A percentile compares a stretch with the other conserved stretches of the same genome.
Evolutionary conservation across 1,140 invertebrate genomes (phyloP).

Genomic region (Zophobas morio): DNA sequence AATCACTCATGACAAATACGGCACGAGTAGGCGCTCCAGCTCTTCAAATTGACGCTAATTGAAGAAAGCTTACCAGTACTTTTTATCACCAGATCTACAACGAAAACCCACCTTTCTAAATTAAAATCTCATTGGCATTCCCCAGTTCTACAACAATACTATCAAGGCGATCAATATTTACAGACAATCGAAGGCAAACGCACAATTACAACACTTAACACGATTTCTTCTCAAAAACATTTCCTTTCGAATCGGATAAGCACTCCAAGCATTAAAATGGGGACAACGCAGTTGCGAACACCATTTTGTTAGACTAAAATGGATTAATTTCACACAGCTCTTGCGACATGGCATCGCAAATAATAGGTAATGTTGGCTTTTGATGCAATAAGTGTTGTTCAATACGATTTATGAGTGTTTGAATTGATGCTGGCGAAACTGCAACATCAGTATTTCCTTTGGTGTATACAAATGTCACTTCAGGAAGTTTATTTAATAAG

Average conservation of each 20-base stretch:
- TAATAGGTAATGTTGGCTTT: constrained; percentile 1
- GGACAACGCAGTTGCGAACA: constrained; percentile 16
- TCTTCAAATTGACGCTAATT: constrained; percentile 19
- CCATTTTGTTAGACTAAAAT: constrained; percentile 5
- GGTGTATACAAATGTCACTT: too few species aligned
- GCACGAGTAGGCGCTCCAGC: not conserved
- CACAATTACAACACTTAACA: constrained; percentile 33
- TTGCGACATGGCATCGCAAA: constrained; percentile 24
- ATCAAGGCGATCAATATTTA: constrained; percentile 31
- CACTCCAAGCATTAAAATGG: constrained; percentile 31
- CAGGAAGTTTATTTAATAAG: too few species aligned
- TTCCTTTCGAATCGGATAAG: constrained; percentile 30
- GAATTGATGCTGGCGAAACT: too few species aligned
- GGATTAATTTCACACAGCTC: constrained; percentile 11
- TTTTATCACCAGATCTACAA: not conserved
- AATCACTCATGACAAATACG: constrained; percentile 24
- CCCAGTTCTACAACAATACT: not conserved
- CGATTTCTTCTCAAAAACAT: constrained; percentile 31
- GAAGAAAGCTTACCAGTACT: constrained; percentile 9
- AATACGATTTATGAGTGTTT: not conserved
- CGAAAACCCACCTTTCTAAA: constrained; percentile 17
- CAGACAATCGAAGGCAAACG: constrained; percentile 39
- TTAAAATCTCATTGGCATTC: constrained; percentile 8
- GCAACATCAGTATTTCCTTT: too few species aligned
- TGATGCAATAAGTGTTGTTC: constrained; percentile 28